Base-by-base conservation (phyloP, 2,113 vertebrate genomes). In the Amazona vittata region DNA sequence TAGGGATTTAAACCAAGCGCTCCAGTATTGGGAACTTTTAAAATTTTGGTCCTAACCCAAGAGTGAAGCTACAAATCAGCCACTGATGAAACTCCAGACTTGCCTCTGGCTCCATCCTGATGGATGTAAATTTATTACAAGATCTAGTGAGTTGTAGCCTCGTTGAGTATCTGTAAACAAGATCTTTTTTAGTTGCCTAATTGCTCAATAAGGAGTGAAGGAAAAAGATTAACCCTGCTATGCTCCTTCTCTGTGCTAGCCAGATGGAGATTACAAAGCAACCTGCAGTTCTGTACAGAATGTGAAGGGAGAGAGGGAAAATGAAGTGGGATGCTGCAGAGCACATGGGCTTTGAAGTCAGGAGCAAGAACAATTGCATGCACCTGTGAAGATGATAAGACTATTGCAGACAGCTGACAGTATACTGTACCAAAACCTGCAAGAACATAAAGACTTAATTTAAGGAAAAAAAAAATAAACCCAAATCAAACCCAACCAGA, bases 121-220 rank as follows among this genome's bases (percentile, higher is more conserved):
- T 84, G 69, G 83, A 90, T 75, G 49, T 24, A 86, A 83, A 95
- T 79, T 93, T 93, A 89, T 93, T 80, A 65, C 35, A 75, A 82
- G 70, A 87, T 28, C 25, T 37, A 86, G 60, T 64, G 78, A 94
- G 90, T 86, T 84, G 89, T 57, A 89, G 49, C 13, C 43, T 75
- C 55, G 71, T 57, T 0, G 3, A 73, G 35, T 86, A 93, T 81
- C 83, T 84, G 79, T 83, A 94, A 96, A 92, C 44, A 89, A 83
- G 68, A 83, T 84, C 57, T 75, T 86, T 78, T 92, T 88, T 75
- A 86, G 68, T 70, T 52, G 24, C 21, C 60, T 94, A 92, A 90
- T 86, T 96, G 60, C 55, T 94, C 88, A 78, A 74, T 86, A 79
- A 86, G 57, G 41, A 86, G 57, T 37, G 33, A 25, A 86, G 52